Evolutionary conservation across 2,113 vertebrate genomes (phyloP), one percentile per base, ranked within the genome.

Genomic region (Thunnus maccoyii): DNA sequence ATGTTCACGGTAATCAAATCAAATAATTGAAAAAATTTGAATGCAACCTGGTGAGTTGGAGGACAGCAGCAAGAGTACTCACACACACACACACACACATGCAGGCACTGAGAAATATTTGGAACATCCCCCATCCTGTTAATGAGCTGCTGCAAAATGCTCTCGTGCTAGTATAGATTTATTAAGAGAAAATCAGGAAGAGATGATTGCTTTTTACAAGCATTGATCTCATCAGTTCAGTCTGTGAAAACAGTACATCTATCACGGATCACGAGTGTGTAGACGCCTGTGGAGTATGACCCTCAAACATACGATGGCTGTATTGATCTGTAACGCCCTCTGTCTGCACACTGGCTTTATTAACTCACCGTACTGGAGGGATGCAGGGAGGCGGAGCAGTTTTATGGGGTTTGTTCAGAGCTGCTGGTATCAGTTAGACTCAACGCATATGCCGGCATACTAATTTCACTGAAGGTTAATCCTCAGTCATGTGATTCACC

Each of bases 251-350:
- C 30, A 30, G 55, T 3, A 3, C 50, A 25, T 60, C 14, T 20
- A 20, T 52, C 47, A 10, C 17, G 52, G 44, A 50, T 63, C 7
- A 30, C 6, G 25, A 62, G 3, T 16, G 5, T n/a, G 8, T 10
- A 17, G 48, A 18, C 0, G 17, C 2, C 18, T 30, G 30, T 7
- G 2, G 48, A 32, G 61, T 32, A 14, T 72, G 48, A 72, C 44
- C 9, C n/a, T 83, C 74, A 70, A 10, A 47, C 44, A 17, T 81
- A 25, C 68, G 67, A 32, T n/a, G 20, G 48, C 64, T 18, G 27
- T 69, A 84, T 78, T 69, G 85, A 81, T 85, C 70, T n/a, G 57
- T 46, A 44, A 60, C 27, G 52, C 16, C 25, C 54, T 56, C 32
- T 14, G 18, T 52, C 58, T 66, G 64, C 57, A 36, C 30, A 3